phyloP scores from a whole-genome alignment of 2,888 invertebrate species.

The Sminthurinus aureus region DNA sequence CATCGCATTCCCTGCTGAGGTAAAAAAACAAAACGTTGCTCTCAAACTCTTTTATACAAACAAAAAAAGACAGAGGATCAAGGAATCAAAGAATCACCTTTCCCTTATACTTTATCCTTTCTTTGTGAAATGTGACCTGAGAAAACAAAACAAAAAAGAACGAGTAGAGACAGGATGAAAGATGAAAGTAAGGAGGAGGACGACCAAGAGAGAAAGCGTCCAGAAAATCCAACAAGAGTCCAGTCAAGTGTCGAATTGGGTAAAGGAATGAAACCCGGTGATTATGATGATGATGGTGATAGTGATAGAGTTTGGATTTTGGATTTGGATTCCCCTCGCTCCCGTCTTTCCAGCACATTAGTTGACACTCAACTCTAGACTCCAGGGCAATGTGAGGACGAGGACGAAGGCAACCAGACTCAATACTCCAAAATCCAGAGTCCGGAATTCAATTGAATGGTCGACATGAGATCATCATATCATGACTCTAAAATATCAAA shows the following conservation, averaged over 20 bases:
- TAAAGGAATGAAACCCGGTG: neutral
- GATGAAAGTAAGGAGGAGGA: neutral
- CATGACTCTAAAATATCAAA: slow-evolving; percentile 11
- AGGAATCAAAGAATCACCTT: no score
- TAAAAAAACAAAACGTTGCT: slow-evolving; percentile 65
- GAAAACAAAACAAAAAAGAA: slow-evolving; percentile 8
- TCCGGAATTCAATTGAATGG: slow-evolving; percentile 45
- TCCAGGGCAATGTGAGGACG: slow-evolving; percentile 9
- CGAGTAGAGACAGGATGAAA: slow-evolving; percentile 11
- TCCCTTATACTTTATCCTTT: neutral
- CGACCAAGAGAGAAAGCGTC: neutral
- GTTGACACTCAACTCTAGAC: no score
- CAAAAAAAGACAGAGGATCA: neutral
- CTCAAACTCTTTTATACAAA: neutral
- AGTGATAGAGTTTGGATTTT: neutral
- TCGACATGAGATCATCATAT: slow-evolving; percentile 34
- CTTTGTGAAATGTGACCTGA: neutral
- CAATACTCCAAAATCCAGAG: no score
- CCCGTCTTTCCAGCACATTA: slow-evolving; percentile 33
- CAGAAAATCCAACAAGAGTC: neutral
- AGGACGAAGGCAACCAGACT: no score
- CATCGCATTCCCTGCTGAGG: slow-evolving; percentile 96
- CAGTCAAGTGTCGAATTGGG: slow-evolving; percentile 36
- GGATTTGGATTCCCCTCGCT: neutral
- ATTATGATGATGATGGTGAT: slow-evolving; percentile 8